Evolutionary conservation across 1,140 invertebrate species (phyloP).

Genomic region (Coelopa frigida): DNA sequence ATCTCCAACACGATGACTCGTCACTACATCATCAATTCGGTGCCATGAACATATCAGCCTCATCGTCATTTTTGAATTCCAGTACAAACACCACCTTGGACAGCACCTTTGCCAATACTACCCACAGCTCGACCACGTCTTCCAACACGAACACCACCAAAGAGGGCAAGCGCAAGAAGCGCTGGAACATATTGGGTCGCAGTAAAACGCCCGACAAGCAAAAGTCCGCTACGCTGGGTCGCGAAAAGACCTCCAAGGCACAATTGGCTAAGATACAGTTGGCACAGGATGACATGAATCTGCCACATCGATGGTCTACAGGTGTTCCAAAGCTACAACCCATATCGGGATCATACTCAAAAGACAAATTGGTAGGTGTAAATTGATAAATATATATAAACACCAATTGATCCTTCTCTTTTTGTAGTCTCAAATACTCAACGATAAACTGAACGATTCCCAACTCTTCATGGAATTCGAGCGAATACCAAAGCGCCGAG

Average conservation of each 20-base stretch:
- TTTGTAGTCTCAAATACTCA: constrained; percentile 56
- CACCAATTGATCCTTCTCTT: constrained; percentile 12
- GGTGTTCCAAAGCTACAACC: constrained; percentile 58
- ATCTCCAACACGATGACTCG: constrained; percentile 11
- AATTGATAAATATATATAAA: neutral
- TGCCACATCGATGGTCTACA: constrained; percentile 58
- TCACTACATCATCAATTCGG: constrained; percentile 34
- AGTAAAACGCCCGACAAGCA: constrained; percentile 48
- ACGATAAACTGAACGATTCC: constrained; percentile 71
- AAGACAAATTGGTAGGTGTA: constrained; percentile 62
- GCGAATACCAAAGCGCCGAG: constrained; percentile 71
- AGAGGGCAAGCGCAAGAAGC: constrained; percentile 52
- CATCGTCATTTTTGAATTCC: constrained; percentile 30
- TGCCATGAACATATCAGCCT: constrained; percentile 39
- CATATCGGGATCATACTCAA: constrained; percentile 62
- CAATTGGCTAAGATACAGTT: constrained; percentile 42
- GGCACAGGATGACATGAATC: constrained; percentile 45
- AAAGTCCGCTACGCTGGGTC: constrained; percentile 57
- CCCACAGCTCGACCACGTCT: constrained; percentile 16
- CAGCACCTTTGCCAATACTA: constrained; percentile 5
- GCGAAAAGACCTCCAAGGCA: constrained; percentile 46
- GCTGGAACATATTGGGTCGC: constrained; percentile 58
- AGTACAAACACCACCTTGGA: constrained; percentile 28
- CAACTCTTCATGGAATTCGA: constrained; percentile 84
- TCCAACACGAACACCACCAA: constrained; percentile 29